A percentile compares a stretch with the other conserved stretches of the same genome.
These are phyloP conservation scores for Tapirus indicus DNA, from an alignment of 2,797 vertebrate genomes.

Conservation along the genomic window DNA sequence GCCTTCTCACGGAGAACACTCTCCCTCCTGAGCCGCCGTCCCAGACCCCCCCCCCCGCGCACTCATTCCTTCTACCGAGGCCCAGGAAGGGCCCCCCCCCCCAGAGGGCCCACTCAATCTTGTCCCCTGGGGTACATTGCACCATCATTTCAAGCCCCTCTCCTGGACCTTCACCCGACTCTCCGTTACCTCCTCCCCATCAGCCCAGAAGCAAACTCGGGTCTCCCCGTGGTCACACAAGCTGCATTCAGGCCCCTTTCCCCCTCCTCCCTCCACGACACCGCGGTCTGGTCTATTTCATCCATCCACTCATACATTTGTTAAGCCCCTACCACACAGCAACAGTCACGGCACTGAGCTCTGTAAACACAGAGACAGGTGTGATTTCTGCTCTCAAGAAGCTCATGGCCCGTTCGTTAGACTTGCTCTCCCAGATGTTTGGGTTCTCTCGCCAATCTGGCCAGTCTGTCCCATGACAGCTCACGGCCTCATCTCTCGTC, in stretches of 20 bases:
- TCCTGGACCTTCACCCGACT: not conserved
- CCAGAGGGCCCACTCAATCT: not conserved
- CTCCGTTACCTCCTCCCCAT: not conserved
- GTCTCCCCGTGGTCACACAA: not conserved
- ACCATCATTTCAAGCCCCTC: not conserved
- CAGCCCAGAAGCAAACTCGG: not conserved
- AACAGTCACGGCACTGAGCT: too few species aligned
- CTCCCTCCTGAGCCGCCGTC: too few species aligned
- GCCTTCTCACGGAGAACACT: too few species aligned
- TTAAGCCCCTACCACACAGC: too few species aligned
- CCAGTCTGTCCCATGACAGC: rapidly evolving
- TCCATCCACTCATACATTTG: too few species aligned
- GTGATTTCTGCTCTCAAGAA: not conserved
- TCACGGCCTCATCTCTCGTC: not conserved
- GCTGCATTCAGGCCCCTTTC: not conserved
- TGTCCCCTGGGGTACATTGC: not conserved
- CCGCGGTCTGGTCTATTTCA: not conserved
- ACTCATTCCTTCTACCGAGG: not conserved
- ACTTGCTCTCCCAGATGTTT: not conserved
- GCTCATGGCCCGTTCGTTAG: not conserved
- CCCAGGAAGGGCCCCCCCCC: not conserved
- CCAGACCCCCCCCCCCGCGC: too few species aligned
- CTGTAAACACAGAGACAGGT: not conserved
- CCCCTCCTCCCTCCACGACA: not conserved
- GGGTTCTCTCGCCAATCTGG: not conserved